A percentile compares a stretch with the other conserved stretches of the same genome.
phyloP scores from a whole-genome alignment of 1,140 invertebrate species.

The Eueides isabella region DNA sequence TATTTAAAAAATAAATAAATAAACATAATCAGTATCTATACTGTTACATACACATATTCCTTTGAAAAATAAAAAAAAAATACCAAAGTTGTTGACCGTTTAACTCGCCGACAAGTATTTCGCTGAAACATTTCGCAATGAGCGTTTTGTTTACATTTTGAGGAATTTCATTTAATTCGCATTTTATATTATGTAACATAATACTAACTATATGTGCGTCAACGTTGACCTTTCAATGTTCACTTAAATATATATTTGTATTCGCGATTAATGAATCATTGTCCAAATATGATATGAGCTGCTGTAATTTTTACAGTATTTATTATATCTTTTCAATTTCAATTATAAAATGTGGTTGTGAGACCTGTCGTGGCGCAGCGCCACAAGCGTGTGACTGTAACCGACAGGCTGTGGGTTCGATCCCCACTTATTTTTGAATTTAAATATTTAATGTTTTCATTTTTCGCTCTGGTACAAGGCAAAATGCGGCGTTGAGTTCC shows the following conservation, averaged over 20 bases:
- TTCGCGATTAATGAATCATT: conserved; percentile 30
- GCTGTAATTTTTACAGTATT: neutral
- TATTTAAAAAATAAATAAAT: no score
- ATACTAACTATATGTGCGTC: conserved; percentile 41
- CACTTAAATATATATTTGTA: conserved; percentile 29
- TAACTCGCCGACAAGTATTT: neutral
- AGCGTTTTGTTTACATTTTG: conserved; percentile 9
- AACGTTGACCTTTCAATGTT: conserved; percentile 40
- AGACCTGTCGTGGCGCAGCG: no score
- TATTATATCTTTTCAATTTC: neutral
- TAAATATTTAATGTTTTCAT: no score
- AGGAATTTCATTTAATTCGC: conserved; percentile 21
- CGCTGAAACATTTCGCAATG: conserved; percentile 10
- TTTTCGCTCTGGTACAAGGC: no score
- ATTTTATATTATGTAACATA: conserved; percentile 31
- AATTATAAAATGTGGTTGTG: no score
- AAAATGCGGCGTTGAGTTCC: no score
- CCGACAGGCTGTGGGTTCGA: no score
- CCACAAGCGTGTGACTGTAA: no score
- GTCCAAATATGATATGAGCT: conserved; percentile 16
- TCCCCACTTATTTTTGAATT: no score
- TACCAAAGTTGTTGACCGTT: neutral
- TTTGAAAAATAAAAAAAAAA: neutral
- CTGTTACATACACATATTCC: no score
- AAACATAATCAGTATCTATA: no score